Evolutionary conservation across 2,113 vertebrate species (phyloP).

Genomic region (Choloepus hoffmanni): DNA sequence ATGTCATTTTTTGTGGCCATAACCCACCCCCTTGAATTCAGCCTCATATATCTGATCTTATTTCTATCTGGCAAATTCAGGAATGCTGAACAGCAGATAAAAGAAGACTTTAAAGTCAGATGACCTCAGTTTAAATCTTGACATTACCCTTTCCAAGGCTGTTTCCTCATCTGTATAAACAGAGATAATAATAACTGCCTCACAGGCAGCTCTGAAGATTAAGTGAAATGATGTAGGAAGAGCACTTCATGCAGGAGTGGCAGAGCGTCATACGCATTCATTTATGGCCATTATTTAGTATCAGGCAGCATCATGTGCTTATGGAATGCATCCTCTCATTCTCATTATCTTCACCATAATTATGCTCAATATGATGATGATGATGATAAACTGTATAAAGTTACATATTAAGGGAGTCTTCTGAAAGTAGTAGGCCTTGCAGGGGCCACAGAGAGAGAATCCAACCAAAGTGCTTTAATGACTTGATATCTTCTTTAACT

Average conservation of each 20-base stretch:
- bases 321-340: not conserved
- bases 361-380: not conserved
- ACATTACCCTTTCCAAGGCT: constrained; percentile 6
- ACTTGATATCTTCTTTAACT: constrained; percentile 24
- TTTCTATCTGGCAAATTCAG: not conserved
- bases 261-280: not conserved
- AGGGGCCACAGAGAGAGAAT: not conserved
- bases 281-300: not conserved
- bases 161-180: not conserved
- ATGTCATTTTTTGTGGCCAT: not conserved
- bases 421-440: not conserved
- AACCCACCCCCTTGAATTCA: not conserved
- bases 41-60: not conserved
- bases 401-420: not conserved
- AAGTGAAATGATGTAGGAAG: not conserved
- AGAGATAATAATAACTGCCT: not conserved
- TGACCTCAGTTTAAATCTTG: constrained; percentile 10
- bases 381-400: not conserved
- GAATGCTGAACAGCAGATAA: not conserved
- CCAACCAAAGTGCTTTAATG: not conserved
- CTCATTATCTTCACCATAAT: not conserved
- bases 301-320: not conserved
- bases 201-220: not conserved
- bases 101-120: not conserved
- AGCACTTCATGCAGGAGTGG: not conserved